A percentile compares a stretch with the other conserved stretches of the same genome.
phyloP scores from a whole-genome alignment of 92 coral and sea anemone genomes.

The Epizoanthus ramosus region DNA sequence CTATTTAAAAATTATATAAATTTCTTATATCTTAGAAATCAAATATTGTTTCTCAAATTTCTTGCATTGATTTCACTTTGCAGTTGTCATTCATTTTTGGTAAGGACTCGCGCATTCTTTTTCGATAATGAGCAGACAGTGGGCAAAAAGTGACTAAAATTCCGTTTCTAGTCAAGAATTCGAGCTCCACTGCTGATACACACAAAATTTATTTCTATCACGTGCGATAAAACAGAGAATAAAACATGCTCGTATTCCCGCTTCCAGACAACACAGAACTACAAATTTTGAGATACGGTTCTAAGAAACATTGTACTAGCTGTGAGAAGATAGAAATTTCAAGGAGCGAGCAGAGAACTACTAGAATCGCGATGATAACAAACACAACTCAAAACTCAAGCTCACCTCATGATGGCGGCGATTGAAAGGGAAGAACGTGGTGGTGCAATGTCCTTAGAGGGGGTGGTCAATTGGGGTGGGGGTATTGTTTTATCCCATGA shows the following conservation, averaged over 20 bases:
- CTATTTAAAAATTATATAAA: too few species aligned
- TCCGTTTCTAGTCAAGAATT: not conserved
- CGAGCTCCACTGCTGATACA: not conserved
- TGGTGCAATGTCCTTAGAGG: slow-evolving; percentile 85
- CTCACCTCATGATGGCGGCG: slow-evolving; percentile 99
- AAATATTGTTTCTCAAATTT: too few species aligned
- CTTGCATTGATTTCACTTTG: too few species aligned
- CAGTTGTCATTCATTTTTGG: too few species aligned
- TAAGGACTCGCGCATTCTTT: too few species aligned
- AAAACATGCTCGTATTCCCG: slow-evolving; percentile 4
- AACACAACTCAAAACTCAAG: too few species aligned
- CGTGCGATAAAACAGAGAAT: not conserved
- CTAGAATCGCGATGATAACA: not conserved
- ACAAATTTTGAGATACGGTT: not conserved
- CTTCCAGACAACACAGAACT: not conserved
- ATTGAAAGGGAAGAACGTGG: slow-evolving; percentile 98
- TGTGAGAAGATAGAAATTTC: not conserved
- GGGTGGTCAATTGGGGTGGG: slow-evolving; percentile 47
- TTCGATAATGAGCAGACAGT: not conserved
- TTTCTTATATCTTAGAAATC: too few species aligned
- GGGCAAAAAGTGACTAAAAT: not conserved
- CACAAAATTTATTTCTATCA: not conserved
- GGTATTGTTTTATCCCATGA: slow-evolving; percentile 22
- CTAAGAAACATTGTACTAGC: not conserved
- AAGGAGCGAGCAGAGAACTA: not conserved